Percentiles rank a stretch among this genome's conserved stretches.
These are phyloP conservation scores for Madoqua kirkii DNA, from an alignment of 2,113 vertebrate species.

Conservation along the genomic window DNA sequence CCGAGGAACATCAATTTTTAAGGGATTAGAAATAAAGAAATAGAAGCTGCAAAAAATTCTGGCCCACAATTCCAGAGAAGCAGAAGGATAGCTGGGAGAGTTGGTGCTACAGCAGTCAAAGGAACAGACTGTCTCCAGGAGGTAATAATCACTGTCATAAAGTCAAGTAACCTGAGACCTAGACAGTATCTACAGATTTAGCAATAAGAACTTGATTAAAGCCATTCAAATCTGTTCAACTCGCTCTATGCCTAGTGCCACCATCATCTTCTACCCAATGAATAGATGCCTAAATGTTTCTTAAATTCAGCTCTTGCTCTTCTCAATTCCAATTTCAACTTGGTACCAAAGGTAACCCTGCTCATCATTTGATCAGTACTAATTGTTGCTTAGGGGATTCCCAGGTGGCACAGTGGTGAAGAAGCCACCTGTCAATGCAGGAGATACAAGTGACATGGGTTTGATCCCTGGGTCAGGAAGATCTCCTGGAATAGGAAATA, in stretches of 20 bases:
- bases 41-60: not conserved
- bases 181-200: not conserved
- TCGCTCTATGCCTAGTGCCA: not conserved
- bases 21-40: conserved; percentile 27
- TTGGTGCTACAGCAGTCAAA: not conserved
- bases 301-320: not conserved
- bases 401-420: not conserved
- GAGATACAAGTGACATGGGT: not conserved
- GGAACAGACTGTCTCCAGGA: not conserved
- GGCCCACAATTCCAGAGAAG: conserved; percentile 1
- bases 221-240: not conserved
- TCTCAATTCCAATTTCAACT: not conserved
- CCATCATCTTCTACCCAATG: not conserved
- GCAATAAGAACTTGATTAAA: conserved; percentile 17
- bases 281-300: not conserved
- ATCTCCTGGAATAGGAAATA: not conserved
- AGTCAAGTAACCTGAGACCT: not conserved
- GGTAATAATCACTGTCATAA: not conserved
- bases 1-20: conserved; percentile 34
- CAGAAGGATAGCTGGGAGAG: not conserved
- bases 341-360: not conserved
- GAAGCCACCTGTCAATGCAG: not conserved
- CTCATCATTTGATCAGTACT: not conserved
- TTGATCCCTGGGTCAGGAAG: not conserved
- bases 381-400: not conserved